phyloP scores from a whole-genome alignment of 2,888 invertebrate genomes.

The Blomia tropicalis region DNA sequence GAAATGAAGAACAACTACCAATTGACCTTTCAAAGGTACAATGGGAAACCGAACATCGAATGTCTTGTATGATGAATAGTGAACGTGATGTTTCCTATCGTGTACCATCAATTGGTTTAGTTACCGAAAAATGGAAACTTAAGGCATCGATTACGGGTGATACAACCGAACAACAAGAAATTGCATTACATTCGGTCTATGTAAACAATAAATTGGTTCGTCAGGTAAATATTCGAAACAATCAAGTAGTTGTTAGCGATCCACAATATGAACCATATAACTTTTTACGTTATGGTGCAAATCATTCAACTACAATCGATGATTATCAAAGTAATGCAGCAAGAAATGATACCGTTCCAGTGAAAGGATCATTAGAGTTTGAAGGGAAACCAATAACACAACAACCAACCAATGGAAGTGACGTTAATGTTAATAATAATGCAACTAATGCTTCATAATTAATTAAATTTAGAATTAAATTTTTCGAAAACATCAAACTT shows the following conservation, averaged over 20 bases:
- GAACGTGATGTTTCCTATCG: not conserved
- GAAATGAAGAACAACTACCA: too few relatives aligned
- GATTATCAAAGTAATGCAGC: not conserved
- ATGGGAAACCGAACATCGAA: too few relatives aligned
- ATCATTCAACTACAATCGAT: not conserved
- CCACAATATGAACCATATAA: not conserved
- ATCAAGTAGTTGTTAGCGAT: not conserved
- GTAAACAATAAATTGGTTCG: not conserved
- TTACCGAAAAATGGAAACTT: not conserved
- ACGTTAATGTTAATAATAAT: too few relatives aligned
- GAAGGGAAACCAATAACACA: too few relatives aligned
- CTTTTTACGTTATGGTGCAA: not conserved
- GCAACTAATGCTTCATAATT: too few relatives aligned
- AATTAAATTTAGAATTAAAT: too few relatives aligned
- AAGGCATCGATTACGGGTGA: not conserved
- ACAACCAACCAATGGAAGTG: too few relatives aligned
- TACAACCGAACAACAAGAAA: not conserved
- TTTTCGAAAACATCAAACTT: too few relatives aligned
- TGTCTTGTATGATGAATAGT: not conserved
- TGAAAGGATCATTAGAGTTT: not conserved
- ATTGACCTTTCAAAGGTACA: too few relatives aligned
- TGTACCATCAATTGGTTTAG: not conserved
- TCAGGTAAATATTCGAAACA: not conserved
- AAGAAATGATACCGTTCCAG: not conserved
- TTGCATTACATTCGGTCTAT: not conserved